Conservation (phyloP, 2,113 vertebrate genomes). For the Felis chaus region DNA sequence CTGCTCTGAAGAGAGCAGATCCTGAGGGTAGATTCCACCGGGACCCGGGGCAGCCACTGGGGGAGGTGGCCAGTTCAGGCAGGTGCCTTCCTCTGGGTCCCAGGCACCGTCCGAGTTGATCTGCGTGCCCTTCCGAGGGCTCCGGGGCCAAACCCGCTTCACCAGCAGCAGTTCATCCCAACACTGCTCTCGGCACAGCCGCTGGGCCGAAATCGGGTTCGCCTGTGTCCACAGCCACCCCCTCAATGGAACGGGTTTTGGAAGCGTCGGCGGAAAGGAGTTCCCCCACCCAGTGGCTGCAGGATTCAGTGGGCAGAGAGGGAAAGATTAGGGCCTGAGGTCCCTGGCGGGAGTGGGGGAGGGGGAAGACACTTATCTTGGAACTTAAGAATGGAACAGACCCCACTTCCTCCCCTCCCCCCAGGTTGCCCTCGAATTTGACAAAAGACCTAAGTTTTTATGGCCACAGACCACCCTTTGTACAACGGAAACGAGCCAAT, state of each 20-base stretch:
- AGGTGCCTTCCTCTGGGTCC: background rate
- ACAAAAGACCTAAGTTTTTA: no score
- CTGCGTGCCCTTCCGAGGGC: background rate
- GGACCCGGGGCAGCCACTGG: accelerated
- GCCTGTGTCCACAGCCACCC: background rate
- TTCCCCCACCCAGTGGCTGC: background rate
- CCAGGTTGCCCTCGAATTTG: no score
- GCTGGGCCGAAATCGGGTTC: no score
- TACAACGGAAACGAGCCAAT: no score
- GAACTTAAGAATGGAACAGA: no score
- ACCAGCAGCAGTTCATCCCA: background rate
- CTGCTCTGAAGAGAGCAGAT: background rate
- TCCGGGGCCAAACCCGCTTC: background rate
- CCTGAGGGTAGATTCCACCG: background rate
- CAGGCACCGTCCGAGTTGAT: background rate
- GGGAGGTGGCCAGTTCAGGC: background rate
- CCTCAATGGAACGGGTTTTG: background rate
- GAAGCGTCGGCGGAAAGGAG: background rate
- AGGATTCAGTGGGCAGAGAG: no score
- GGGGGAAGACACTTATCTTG: no score
- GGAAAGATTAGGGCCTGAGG: no score
- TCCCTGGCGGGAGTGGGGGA: no score
- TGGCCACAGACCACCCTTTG: no score
- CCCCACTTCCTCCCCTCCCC: no score
- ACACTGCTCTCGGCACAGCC: background rate